These are phyloP conservation scores for Haliclystus octoradiatus DNA, from an alignment of 30 jellyfish, hydroid and myxozoan species.

Conservation along the genomic window DNA sequence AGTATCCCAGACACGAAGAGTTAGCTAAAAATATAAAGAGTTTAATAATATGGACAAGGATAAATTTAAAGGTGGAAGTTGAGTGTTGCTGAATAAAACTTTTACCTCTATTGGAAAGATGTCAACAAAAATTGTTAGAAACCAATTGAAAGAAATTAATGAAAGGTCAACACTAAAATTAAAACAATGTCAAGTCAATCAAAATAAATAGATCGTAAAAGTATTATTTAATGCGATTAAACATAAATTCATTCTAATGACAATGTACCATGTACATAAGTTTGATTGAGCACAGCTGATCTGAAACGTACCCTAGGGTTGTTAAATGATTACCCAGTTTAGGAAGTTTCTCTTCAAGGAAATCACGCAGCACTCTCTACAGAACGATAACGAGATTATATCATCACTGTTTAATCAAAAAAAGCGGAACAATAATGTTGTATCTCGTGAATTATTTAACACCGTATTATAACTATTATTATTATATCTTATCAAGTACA, in stretches of 20 bases:
- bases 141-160: slow-evolving; percentile 77
- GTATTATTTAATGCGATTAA: no score
- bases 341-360: slow-evolving; percentile 76
- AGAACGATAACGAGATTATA: background rate
- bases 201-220: no score
- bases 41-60: background rate
- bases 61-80: background rate
- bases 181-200: no score
- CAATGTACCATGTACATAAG: no score
- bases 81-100: background rate
- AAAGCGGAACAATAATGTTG: no score
- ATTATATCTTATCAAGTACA: no score
- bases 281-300: no score
- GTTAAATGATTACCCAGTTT: slow-evolving; percentile 42
- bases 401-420: no score
- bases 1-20: slow-evolving; percentile 84
- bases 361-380: slow-evolving; percentile 61
- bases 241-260: no score
- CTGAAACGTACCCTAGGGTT: slow-evolving; percentile 15
- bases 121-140: slow-evolving; percentile 69
- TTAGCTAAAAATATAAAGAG: slow-evolving; percentile 20
- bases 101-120: slow-evolving; percentile 71
- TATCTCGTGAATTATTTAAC: no score
- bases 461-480: no score
- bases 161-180: slow-evolving; percentile 64